Conservation (phyloP, 1,140 invertebrate genomes). For the Bombus ignitus region DNA sequence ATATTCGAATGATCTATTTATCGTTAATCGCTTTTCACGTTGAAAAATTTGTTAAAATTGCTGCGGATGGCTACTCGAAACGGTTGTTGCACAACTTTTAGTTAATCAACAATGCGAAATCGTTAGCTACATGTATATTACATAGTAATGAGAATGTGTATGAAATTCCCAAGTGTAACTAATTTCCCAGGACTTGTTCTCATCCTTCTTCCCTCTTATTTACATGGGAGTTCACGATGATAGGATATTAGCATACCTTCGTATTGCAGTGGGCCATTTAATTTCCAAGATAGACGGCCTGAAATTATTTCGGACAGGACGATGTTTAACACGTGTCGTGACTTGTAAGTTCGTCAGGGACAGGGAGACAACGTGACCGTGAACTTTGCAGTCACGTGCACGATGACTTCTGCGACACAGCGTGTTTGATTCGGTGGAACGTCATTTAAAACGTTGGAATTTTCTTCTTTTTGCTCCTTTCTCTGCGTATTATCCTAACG, state of each 20-base stretch:
- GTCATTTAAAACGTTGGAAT: too few relatives aligned
- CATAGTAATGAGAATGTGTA: not conserved
- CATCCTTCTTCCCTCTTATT: not conserved
- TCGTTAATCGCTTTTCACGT: not conserved
- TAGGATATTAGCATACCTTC: too few relatives aligned
- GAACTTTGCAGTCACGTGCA: not conserved
- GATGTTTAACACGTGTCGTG: not conserved
- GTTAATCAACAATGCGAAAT: not conserved
- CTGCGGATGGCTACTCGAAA: not conserved
- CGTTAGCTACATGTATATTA: not conserved
- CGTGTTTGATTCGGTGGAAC: too few relatives aligned
- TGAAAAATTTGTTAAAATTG: not conserved
- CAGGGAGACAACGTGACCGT: not conserved
- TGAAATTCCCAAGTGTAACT: constrained; percentile 22
- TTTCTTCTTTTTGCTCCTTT: too few relatives aligned
- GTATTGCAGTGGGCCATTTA: not conserved
- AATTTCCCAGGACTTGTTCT: not conserved
- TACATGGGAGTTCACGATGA: not conserved
- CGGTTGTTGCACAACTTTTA: not conserved
- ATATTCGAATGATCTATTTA: not conserved
- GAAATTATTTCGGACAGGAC: not conserved
- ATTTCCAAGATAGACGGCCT: not conserved
- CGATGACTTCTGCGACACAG: too few relatives aligned
- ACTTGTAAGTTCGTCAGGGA: not conserved
- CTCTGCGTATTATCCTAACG: not conserved